These are phyloP conservation scores for Columba janthina DNA, from an alignment of 2,113 vertebrate genomes.

Conservation along the genomic window DNA sequence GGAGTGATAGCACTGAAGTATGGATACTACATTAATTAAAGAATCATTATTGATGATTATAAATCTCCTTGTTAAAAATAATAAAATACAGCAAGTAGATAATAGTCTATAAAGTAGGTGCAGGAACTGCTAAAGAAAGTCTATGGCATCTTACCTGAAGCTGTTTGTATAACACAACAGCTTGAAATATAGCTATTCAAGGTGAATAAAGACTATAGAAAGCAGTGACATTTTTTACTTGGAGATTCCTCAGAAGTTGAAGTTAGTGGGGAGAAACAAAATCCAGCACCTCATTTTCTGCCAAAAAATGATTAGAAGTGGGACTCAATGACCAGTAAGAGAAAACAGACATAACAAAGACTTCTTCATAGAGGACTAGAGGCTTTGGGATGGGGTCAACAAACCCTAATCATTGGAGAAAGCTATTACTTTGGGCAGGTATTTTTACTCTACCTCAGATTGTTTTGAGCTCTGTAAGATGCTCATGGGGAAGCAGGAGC, in stretches of 20 bases:
- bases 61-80: neutral
- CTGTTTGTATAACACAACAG: neutral
- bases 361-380: neutral
- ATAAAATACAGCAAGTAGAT: neutral
- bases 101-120: neutral
- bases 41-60: neutral
- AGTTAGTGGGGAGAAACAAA: neutral
- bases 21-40: neutral
- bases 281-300: accelerated
- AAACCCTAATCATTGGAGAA: accelerated
- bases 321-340: neutral
- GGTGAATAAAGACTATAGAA: neutral
- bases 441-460: neutral
- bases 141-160: neutral
- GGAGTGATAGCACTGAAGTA: neutral
- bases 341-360: neutral
- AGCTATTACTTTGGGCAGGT: neutral
- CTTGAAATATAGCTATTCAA: neutral
- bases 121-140: neutral
- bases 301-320: neutral
- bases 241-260: neutral
- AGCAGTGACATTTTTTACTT: neutral
- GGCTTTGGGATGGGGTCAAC: neutral
- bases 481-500: neutral
- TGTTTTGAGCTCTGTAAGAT: neutral